Percentiles rank a stretch among this genome's conserved stretches.
phyloP scores from a whole-genome alignment of 2,888 invertebrate genomes.

The Drosophila villosipedis region DNA sequence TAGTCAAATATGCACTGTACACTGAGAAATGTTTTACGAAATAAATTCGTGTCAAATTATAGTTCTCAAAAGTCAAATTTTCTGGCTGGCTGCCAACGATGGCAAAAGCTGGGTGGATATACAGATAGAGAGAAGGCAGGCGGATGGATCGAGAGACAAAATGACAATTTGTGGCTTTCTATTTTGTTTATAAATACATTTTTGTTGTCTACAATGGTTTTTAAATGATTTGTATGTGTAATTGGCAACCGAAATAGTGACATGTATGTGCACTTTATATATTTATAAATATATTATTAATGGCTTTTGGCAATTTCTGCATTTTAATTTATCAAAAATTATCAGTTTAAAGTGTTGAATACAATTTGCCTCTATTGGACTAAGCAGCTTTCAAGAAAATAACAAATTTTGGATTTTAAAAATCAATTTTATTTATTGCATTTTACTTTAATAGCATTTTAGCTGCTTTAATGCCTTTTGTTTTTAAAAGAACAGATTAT shows the following conservation, averaged over 20 bases:
- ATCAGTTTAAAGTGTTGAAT: conserved; percentile 2
- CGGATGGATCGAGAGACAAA: conserved; percentile 5
- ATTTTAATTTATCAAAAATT: not conserved
- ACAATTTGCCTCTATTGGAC: not conserved
- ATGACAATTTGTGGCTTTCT: conserved; percentile 38
- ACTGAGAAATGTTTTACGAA: conserved; percentile 43
- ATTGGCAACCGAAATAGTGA: conserved; percentile 49
- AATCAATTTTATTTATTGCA: not conserved
- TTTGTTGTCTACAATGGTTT: conserved; percentile 22
- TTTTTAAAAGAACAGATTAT: not conserved
- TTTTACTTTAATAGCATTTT: not conserved
- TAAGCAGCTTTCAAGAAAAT: not conserved
- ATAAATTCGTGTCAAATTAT: conserved; percentile 79
- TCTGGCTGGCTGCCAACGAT: conserved; percentile 51
- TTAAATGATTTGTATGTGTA: conserved; percentile 36
- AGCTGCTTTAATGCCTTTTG: not conserved
- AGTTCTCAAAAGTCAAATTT: conserved; percentile 71
- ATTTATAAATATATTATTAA: conserved; percentile 27
- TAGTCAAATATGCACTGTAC: conserved; percentile 1
- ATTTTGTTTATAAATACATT: conserved; percentile 42
- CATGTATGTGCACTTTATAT: conserved; percentile 23
- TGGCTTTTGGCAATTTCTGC: conserved; percentile 25
- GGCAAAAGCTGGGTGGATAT: not conserved
- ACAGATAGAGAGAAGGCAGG: not conserved
- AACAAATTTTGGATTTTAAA: not conserved